Conservation (phyloP, 2,113 vertebrate species). For the Jacana jacana region DNA sequence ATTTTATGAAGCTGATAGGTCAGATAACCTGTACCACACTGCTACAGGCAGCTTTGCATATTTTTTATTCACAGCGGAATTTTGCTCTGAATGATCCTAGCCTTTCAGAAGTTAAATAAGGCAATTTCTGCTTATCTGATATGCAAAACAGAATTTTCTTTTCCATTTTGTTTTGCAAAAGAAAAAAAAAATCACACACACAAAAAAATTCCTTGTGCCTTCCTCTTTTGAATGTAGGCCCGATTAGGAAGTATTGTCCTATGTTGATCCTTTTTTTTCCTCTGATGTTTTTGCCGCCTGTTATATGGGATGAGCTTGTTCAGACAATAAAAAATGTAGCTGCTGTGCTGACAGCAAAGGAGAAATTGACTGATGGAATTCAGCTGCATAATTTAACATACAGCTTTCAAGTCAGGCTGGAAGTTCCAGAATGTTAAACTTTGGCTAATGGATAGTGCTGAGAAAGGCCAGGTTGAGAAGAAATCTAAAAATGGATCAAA, state of each 20-base stretch:
- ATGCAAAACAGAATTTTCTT: neutral
- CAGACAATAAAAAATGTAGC: conserved; percentile 68
- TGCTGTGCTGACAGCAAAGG: conserved; percentile 72
- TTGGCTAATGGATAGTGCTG: conserved; percentile 5
- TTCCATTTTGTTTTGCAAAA: neutral
- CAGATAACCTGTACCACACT: neutral
- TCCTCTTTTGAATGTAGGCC: neutral
- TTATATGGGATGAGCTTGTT: conserved; percentile 61
- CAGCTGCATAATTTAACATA: conserved; percentile 71
- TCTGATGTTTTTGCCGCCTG: conserved; percentile 48
- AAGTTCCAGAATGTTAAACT: conserved; percentile 68
- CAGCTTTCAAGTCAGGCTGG: conserved; percentile 48
- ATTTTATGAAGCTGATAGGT: conserved; percentile 37
- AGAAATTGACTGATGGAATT: conserved; percentile 74
- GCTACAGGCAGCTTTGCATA: neutral
- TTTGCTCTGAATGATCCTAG: conserved; percentile 1
- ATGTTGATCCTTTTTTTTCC: neutral
- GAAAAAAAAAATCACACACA: neutral
- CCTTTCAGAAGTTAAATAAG: conserved; percentile 43
- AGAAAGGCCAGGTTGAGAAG: neutral
- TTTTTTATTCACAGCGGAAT: neutral
- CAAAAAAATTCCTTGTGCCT: neutral
- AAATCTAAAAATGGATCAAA: neutral
- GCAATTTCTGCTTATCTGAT: conserved; percentile 34
- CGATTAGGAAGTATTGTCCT: conserved; percentile 11